Percentiles rank a stretch among this genome's conserved stretches.
phyloP scores from a whole-genome alignment of 1,140 invertebrate genomes.

The Mactra quadrangularis region DNA sequence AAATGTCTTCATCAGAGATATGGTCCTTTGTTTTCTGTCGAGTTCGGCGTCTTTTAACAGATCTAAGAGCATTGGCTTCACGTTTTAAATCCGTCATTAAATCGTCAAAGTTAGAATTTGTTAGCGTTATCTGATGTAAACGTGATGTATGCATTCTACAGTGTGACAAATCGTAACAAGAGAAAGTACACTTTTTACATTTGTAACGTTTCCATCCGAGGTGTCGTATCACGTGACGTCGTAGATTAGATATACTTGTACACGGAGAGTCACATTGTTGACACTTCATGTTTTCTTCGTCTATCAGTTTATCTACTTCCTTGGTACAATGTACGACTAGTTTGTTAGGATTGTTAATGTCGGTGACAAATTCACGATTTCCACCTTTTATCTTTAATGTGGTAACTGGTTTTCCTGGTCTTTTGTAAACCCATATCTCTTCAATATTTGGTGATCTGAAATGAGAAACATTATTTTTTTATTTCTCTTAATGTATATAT shows the following conservation, averaged over 20 bases:
- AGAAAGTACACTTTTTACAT: constrained; percentile 82
- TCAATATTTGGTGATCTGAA: constrained; percentile 55
- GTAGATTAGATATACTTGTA: constrained; percentile 80
- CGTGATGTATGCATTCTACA: constrained; percentile 78
- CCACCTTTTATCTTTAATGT: not conserved
- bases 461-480: constrained; percentile 10
- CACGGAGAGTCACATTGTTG: constrained; percentile 80
- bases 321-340: constrained; percentile 70
- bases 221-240: constrained; percentile 82
- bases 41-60: constrained; percentile 67
- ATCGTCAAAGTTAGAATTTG: constrained; percentile 52
- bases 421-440: constrained; percentile 73
- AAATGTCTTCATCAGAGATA: not conserved
- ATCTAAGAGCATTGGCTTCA: constrained; percentile 66
- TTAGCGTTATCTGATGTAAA: constrained; percentile 71
- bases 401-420: constrained; percentile 55
- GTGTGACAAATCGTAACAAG: constrained; percentile 81
- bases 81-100: constrained; percentile 75
- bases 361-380: constrained; percentile 64
- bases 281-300: constrained; percentile 78
- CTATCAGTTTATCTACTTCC: constrained; percentile 74
- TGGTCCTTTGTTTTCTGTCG: constrained; percentile 32
- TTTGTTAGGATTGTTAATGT: constrained; percentile 43
- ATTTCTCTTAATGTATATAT: too few species aligned
- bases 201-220: constrained; percentile 83